These are phyloP conservation scores for Pomacea canaliculata DNA, from an alignment of 2,888 invertebrate genomes.

Conservation along the genomic window DNA sequence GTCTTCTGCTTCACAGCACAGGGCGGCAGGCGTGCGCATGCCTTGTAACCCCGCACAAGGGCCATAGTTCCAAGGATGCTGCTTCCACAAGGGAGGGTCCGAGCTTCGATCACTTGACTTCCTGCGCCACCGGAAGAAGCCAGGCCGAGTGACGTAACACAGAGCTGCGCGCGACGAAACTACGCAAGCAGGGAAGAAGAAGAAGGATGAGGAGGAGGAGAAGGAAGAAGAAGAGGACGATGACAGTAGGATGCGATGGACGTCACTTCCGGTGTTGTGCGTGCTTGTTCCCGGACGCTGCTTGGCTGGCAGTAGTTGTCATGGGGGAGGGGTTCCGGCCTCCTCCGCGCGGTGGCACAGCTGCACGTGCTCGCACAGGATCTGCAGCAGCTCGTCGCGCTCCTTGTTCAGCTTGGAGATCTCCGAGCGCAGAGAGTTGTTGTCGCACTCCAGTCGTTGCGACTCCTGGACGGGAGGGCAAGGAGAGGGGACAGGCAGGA, in stretches of 20 bases:
- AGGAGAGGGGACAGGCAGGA: background rate
- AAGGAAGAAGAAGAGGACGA: background rate
- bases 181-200: no score
- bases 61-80: no score
- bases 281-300: background rate
- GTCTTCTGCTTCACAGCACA: no score
- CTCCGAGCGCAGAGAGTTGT: conserved; percentile 37
- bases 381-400: conserved; percentile 37
- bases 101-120: no score
- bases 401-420: conserved; percentile 42
- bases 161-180: no score
- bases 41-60: no score
- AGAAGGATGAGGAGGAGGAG: no score
- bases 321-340: conserved; percentile 20
- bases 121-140: no score
- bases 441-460: conserved; percentile 38
- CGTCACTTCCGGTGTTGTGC: conserved; percentile 21
- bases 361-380: conserved; percentile 35
- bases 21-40: no score
- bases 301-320: conserved; percentile 12
- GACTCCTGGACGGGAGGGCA: conserved; percentile 33
- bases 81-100: no score
- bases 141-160: no score
- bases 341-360: conserved; percentile 26
- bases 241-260: background rate